Conservation (phyloP, 2,797 vertebrate species). For the Leptodactylus fallax region DNA sequence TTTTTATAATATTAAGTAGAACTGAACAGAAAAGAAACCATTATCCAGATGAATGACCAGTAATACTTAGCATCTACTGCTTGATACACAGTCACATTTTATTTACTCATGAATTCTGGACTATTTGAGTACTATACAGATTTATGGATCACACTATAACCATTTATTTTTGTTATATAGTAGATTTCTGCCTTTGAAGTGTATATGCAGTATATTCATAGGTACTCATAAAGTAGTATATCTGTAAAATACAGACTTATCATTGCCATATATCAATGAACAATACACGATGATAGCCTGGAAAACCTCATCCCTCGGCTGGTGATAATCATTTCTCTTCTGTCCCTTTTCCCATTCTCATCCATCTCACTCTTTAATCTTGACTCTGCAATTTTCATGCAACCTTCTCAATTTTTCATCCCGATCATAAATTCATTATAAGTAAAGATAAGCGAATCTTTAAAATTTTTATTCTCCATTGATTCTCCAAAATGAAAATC, state of each 20-base stretch:
- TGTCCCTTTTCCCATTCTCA: constrained; percentile 20
- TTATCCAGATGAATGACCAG: neutral
- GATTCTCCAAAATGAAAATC: neutral
- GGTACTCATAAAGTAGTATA: neutral
- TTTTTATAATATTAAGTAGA: too few relatives aligned
- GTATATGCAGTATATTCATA: neutral
- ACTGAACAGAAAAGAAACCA: neutral
- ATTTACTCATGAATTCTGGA: neutral
- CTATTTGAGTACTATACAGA: neutral
- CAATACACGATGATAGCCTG: neutral
- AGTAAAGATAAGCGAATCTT: neutral
- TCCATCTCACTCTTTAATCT: constrained; percentile 39
- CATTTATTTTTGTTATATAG: neutral
- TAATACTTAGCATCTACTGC: neutral
- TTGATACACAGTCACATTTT: neutral
- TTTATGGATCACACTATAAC: constrained; percentile 4
- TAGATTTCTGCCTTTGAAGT: neutral
- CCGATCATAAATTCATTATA: constrained; percentile 39
- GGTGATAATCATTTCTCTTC: constrained; percentile 19
- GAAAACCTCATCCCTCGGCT: constrained; percentile 13
- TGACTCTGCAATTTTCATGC: constrained; percentile 53
- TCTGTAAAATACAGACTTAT: neutral
- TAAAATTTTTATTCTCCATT: neutral
- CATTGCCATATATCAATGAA: neutral
- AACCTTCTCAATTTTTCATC: constrained; percentile 46